Evolutionary conservation across 2,113 vertebrate genomes (phyloP).

Genomic region (Calidris pygmaea): DNA sequence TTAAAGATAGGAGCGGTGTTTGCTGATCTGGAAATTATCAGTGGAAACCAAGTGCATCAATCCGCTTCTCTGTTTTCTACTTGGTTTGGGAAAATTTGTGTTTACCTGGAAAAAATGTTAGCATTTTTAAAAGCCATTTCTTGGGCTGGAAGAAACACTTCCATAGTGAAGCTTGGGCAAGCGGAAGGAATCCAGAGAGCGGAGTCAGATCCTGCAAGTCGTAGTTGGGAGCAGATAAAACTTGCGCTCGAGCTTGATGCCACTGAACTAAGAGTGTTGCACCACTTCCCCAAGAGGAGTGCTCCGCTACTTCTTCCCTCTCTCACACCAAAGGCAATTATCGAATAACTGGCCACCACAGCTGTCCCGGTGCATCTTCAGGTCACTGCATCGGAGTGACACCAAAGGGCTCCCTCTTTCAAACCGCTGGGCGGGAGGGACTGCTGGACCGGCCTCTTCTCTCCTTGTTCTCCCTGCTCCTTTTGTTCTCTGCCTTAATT

Average conservation of each 20-base stretch:
- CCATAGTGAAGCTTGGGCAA: background rate
- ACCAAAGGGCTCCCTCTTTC: background rate
- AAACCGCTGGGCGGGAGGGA: background rate
- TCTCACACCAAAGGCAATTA: background rate
- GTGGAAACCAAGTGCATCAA: background rate
- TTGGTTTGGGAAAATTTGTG: background rate
- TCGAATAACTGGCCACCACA: background rate
- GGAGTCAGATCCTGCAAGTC: background rate
- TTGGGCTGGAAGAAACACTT: background rate
- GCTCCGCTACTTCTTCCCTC: background rate
- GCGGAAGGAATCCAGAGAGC: background rate
- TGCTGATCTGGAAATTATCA: background rate
- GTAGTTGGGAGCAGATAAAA: background rate
- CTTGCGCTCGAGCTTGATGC: background rate
- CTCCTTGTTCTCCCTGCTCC: conserved; percentile 47
- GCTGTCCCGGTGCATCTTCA: background rate
- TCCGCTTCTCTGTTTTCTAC: background rate
- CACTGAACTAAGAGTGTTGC: background rate
- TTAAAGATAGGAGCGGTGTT: background rate
- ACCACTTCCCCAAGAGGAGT: background rate
- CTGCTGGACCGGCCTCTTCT: background rate
- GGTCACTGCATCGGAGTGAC: background rate
- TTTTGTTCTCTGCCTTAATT: conserved; percentile 74
- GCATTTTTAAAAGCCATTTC: background rate
- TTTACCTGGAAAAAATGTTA: background rate